Percentiles rank a stretch among this genome's conserved stretches.
phyloP scores from a whole-genome alignment of 2,113 vertebrate species.

The Manacus vitellinus region DNA sequence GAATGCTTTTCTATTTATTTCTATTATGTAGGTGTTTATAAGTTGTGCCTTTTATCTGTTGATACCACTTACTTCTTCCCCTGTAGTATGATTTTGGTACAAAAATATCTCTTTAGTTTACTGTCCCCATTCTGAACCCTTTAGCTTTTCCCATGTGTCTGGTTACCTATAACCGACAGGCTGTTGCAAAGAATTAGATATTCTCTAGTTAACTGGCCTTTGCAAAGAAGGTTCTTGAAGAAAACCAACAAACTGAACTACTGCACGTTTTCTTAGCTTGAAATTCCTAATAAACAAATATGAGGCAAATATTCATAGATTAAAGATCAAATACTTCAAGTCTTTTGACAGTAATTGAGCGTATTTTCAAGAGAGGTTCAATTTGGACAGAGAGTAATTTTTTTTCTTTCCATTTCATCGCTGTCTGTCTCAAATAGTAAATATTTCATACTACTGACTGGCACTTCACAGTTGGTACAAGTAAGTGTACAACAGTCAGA shows the following conservation, averaged over 20 bases:
- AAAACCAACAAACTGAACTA: conserved; percentile 12
- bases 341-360: conserved; percentile 9
- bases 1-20: neutral
- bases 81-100: neutral
- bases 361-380: conserved; percentile 8
- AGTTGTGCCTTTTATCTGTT: neutral
- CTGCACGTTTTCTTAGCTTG: neutral
- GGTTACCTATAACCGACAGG: conserved; percentile 11
- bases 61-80: neutral
- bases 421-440: neutral
- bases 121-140: neutral
- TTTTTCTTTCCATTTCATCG: neutral
- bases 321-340: conserved; percentile 41
- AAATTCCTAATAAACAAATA: conserved; percentile 41
- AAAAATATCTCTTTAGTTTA: neutral
- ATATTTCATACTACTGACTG: neutral
- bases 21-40: neutral
- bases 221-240: conserved; percentile 23
- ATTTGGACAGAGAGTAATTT: neutral
- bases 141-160: neutral
- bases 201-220: neutral
- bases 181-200: neutral
- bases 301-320: conserved; percentile 1
- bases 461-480: neutral
- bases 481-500: neutral